Base-by-base conservation (phyloP, 2,797 vertebrate species). In the Sciaenops ocellatus region DNA sequence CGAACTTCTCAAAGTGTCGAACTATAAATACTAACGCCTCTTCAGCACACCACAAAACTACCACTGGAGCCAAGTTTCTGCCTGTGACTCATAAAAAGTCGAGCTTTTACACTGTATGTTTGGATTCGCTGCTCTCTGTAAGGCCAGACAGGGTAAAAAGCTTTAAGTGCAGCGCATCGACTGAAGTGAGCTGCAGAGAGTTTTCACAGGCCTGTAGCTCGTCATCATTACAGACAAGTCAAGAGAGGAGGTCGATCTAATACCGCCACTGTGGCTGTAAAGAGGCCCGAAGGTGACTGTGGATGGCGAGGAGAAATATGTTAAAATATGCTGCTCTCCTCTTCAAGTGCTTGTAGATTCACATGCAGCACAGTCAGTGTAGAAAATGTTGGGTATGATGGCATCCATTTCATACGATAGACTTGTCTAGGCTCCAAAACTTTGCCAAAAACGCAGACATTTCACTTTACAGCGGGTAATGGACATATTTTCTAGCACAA, bases 131-230 rank as follows among this genome's bases (percentile, higher is more conserved):
- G 55, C 26, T 54, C 59, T 56, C 15, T 44, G 47, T 15, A 6
- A 64, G 73, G 83, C 28, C 76, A 76, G 69, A 68, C 42, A 0
- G 48, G 65, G 55, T 75, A 20, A 76, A 78, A 71, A 73, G 81
- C 85, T 75, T 52, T 44, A 74, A 85, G 70, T 75, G 82, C 75
- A 54, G 72, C 41, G 3, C 12, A 54, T 77, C 38, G 79, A 85
- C 82, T 64, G 69, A 63, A 79, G 77, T 46, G 84, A 76, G 74
- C 67, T 61, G 65, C 76, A 65, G 75, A 75, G 68, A 46, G 69
- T 73, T 82, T 78, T 62, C 68, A 38, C 47, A 1, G 68, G 65
- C 54, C 72, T 51, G 47, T 12, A 54, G 47, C 66, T 24, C 63
- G 66, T 73, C 30, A 71, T 72, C 61, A 54, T 30, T 18, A 10